A percentile compares a stretch with the other conserved stretches of the same genome.
These are phyloP conservation scores for Orientallactaga sibirica DNA, from an alignment of 2,797 vertebrate genomes.

Conservation along the genomic window DNA sequence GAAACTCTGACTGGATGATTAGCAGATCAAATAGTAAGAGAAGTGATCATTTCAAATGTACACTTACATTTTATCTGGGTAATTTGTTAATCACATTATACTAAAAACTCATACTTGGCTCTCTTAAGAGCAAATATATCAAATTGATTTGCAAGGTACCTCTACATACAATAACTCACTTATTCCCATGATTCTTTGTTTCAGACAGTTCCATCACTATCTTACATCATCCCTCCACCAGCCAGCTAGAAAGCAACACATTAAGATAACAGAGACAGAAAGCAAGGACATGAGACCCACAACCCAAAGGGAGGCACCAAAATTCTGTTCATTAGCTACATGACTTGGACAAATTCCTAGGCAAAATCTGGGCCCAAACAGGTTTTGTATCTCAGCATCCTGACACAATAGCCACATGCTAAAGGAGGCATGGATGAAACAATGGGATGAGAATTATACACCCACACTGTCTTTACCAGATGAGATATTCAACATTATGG, in stretches of 20 bases:
- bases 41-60: constrained; percentile 56
- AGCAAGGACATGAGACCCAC: background rate
- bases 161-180: constrained; percentile 45
- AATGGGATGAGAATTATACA: background rate
- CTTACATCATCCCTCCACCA: constrained; percentile 24
- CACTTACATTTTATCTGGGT: constrained; percentile 39
- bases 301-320: background rate
- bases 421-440: background rate
- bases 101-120: constrained; percentile 33
- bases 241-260: background rate
- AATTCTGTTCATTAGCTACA: background rate
- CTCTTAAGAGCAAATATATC: background rate
- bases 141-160: constrained; percentile 40
- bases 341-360: constrained; percentile 8
- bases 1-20: background rate
- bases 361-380: constrained; percentile 10
- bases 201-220: background rate
- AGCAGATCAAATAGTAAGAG: background rate
- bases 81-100: constrained; percentile 38
- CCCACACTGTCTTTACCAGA: background rate
- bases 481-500: background rate
- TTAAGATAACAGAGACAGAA: background rate
- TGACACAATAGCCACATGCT: background rate
- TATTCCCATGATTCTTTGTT: constrained; percentile 19
- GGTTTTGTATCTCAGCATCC: background rate